Percentiles rank a stretch among this genome's conserved stretches.
These are phyloP conservation scores for Mareca penelope DNA, from an alignment of 2,797 vertebrate species.

Conservation along the genomic window DNA sequence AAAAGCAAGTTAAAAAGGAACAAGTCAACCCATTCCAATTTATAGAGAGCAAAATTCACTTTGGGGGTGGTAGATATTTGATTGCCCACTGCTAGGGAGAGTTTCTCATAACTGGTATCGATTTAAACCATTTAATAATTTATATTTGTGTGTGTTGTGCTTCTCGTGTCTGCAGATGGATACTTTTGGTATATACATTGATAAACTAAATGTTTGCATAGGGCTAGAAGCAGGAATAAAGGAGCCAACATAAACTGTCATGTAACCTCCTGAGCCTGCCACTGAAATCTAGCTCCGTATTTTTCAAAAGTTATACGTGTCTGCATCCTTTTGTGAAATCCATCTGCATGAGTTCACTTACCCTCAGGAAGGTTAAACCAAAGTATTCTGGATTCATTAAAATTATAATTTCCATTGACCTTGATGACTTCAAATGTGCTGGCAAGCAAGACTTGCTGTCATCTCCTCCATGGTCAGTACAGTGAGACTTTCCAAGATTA, in stretches of 20 bases:
- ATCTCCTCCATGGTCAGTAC: neutral
- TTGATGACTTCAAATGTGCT: neutral
- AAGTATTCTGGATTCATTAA: neutral
- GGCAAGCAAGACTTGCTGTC: neutral
- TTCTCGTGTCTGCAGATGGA: neutral
- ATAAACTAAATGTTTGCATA: neutral
- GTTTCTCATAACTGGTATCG: neutral
- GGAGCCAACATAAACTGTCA: neutral
- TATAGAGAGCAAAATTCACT: neutral
- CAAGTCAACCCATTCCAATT: neutral
- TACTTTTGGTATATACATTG: neutral
- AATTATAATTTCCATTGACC: neutral
- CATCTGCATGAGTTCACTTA: neutral
- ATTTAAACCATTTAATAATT: neutral
- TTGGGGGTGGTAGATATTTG: neutral
- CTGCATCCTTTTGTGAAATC: neutral
- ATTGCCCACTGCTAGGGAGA: neutral
- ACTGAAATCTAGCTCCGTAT: neutral
- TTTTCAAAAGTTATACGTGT: neutral
- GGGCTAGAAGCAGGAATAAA: neutral
- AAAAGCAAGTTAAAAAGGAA: neutral
- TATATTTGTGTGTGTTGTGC: neutral
- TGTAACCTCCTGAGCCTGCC: neutral
- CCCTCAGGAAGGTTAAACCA: neutral
- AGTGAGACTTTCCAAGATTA: neutral